These are phyloP conservation scores for Lepisosteus oculatus DNA, from an alignment of 2,113 vertebrate species.

Conservation along the genomic window DNA sequence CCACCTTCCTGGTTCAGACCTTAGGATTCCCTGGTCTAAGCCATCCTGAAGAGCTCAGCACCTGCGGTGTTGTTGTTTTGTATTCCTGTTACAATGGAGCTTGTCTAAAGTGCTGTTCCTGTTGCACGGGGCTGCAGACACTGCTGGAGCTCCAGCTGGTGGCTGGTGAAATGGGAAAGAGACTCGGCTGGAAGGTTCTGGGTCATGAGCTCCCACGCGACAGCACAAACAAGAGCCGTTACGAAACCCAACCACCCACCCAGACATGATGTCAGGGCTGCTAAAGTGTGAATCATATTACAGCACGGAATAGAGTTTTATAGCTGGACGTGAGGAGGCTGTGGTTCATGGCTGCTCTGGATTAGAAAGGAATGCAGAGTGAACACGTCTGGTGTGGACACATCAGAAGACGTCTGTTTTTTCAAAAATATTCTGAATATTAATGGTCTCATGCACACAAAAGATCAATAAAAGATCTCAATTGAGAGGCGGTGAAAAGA, in stretches of 20 bases:
- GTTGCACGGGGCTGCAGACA: no score
- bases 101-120: no score
- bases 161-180: no score
- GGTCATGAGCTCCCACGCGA: no score
- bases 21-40: neutral
- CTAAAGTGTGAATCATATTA: neutral
- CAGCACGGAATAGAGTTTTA: neutral
- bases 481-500: no score
- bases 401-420: no score
- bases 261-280: slow-evolving; percentile 1
- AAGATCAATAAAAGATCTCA: no score
- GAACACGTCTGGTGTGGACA: neutral
- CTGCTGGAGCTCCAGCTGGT: no score
- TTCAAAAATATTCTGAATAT: no score
- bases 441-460: no score
- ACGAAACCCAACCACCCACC: neutral
- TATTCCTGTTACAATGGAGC: neutral
- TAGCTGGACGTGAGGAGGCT: neutral
- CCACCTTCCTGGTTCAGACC: no score
- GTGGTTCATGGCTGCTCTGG: neutral
- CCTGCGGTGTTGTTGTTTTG: neutral
- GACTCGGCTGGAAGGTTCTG: no score
- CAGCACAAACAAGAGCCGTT: neutral
- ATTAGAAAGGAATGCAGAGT: neutral
- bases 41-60: neutral